phyloP scores from a whole-genome alignment of 2,113 vertebrate genomes.

The Misgurnus anguillicaudatus region DNA sequence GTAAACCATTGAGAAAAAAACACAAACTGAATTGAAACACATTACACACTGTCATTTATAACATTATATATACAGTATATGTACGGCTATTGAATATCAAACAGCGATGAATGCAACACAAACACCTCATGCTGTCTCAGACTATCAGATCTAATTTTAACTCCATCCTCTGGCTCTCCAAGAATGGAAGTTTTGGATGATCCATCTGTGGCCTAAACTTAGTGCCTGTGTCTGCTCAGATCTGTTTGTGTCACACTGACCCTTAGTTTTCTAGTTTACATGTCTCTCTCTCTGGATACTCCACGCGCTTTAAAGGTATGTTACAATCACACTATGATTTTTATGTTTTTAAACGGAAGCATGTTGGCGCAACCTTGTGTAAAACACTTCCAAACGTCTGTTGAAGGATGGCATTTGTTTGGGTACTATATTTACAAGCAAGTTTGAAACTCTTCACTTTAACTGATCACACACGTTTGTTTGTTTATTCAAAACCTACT shows the following conservation, averaged over 20 bases:
- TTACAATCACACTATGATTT: background rate
- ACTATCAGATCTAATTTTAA: slow-evolving; percentile 86
- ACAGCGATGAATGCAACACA: background rate
- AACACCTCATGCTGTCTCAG: slow-evolving; percentile 39
- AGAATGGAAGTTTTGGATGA: slow-evolving; percentile 88
- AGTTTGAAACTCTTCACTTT: background rate
- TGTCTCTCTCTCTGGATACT: slow-evolving; percentile 49
- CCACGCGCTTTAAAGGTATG: slow-evolving; percentile 45
- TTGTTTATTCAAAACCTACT: background rate
- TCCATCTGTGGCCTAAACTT: slow-evolving; percentile 85
- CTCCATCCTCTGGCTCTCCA: slow-evolving; percentile 72
- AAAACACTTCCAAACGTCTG: background rate
- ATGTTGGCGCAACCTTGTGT: background rate
- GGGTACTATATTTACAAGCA: background rate
- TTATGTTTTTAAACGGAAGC: background rate
- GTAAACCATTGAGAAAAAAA: too few relatives aligned
- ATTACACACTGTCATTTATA: background rate
- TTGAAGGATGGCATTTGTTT: background rate
- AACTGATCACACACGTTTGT: background rate
- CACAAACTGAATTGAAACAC: background rate
- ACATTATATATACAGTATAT: too few relatives aligned
- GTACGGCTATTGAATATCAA: background rate
- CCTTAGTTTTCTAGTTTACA: slow-evolving; percentile 48
- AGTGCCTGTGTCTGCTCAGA: slow-evolving; percentile 62
- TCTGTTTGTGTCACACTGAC: slow-evolving; percentile 48